phyloP scores from a whole-genome alignment of 2,113 vertebrate species.

The Pavo muticus region DNA sequence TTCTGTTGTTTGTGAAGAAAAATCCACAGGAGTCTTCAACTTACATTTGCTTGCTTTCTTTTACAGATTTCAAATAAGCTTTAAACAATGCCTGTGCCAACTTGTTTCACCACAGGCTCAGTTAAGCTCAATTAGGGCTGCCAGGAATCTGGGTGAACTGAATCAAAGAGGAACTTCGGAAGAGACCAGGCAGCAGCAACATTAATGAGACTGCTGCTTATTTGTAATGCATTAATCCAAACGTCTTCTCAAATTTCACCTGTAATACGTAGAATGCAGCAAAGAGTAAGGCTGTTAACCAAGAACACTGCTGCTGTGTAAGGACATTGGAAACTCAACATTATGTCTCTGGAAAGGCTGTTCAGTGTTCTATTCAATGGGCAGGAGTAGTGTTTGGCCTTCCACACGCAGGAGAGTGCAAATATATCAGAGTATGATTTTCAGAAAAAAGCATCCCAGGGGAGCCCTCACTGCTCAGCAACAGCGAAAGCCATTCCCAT shows the following conservation, averaged over 20 bases:
- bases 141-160: conserved; percentile 46
- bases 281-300: conserved; percentile 25
- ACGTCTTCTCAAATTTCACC: conserved; percentile 30
- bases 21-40: background rate
- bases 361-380: background rate
- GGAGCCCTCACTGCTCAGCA: conserved; percentile 44
- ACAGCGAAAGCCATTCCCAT: conserved; percentile 66
- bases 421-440: conserved; percentile 13
- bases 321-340: background rate
- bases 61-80: conserved; percentile 28
- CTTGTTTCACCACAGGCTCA: conserved; percentile 46
- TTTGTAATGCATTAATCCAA: conserved; percentile 31
- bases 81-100: conserved; percentile 30
- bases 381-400: background rate
- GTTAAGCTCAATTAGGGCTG: conserved; percentile 51
- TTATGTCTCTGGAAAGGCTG: background rate
- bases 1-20: background rate
- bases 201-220: conserved; percentile 38
- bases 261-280: background rate
- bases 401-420: background rate
- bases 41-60: conserved; percentile 4
- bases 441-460: conserved; percentile 19
- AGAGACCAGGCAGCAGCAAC: conserved; percentile 40
- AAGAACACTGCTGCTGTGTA: background rate
- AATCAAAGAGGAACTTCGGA: conserved; percentile 63